These are phyloP conservation scores for Cephonodes hylas DNA, from an alignment of 2,888 invertebrate genomes.

Conservation along the genomic window DNA sequence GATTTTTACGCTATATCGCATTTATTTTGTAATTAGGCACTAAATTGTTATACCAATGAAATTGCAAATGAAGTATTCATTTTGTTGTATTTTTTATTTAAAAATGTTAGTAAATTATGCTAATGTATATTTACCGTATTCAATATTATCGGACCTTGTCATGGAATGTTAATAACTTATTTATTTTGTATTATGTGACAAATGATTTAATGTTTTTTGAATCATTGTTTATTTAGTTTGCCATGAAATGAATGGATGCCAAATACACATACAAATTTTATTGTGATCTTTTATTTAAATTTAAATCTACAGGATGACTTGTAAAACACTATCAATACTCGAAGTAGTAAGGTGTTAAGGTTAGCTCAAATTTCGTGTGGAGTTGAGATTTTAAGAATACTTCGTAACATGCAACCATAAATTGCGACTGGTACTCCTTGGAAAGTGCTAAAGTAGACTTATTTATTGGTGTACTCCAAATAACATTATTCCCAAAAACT, in stretches of 20 bases:
- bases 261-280: neutral
- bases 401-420: too few relatives aligned
- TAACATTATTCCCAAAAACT: too few relatives aligned
- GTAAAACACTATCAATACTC: neutral
- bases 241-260: neutral
- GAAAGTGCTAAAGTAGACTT: too few relatives aligned
- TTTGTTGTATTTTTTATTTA: conserved; percentile 1
- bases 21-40: conserved; percentile 30
- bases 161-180: conserved; percentile 12
- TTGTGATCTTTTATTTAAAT: neutral
- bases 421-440: too few relatives aligned
- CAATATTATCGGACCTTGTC: neutral
- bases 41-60: conserved; percentile 44
- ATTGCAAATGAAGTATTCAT: conserved; percentile 38
- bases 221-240: neutral
- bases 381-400: too few relatives aligned
- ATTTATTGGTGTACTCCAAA: too few relatives aligned
- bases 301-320: too few relatives aligned
- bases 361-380: too few relatives aligned
- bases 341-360: too few relatives aligned
- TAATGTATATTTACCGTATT: neutral
- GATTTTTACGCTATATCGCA: conserved; percentile 34
- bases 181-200: conserved; percentile 6
- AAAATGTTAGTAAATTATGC: conserved; percentile 8
- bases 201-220: neutral